Evolutionary conservation across 2,797 vertebrate genomes (phyloP), one percentile per base, ranked within the genome.

Genomic region (Chaetophractus vellerosus): DNA sequence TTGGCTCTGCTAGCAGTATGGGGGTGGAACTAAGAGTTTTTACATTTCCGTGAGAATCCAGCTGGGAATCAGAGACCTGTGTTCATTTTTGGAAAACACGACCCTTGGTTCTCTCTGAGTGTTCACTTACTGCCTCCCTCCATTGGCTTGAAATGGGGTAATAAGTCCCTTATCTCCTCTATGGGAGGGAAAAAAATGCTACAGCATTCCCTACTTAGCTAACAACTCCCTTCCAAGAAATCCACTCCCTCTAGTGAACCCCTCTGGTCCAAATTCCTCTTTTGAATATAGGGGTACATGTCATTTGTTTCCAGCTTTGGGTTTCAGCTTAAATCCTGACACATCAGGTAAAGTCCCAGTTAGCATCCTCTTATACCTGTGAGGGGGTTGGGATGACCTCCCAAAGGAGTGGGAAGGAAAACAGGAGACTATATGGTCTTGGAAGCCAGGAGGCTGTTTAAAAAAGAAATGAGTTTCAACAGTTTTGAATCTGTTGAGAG

Each of bases 321-420:
- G 36, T 74, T 95, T 88, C 31, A 61, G 31, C 5, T 86, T 74
- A 88, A 76, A 52, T 86, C 63, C 28, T 71, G 88, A 89, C 28
- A 95, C 57, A 90, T 11, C 36, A 74, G 63, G 28, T 33, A 26
- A 75, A 41, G 16, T 82, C 63, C 64, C 74, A 80, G 31, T 88
- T 74, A 57, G 36, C 61, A n/a, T 41, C 71, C 79, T 88, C 75
- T 74, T 71, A 33, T 16, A 89, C 79, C 48, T 88, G 41, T 82
- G 61, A 83, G 36, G 26, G 24, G 45, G 66, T 8, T 45, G 64
- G 19, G 48, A 66, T 50, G 66, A 82, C 55, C 45, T 63, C 23
- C 45, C 3, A 69, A 74, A 72, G 61, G 79, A 19, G 66, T 31
- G 33, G 59, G 63, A 92, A 87, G 84, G 55, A 96, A 74, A 78